Base-by-base conservation (phyloP, 2,797 vertebrate species). In the Cebuella pygmaea region DNA sequence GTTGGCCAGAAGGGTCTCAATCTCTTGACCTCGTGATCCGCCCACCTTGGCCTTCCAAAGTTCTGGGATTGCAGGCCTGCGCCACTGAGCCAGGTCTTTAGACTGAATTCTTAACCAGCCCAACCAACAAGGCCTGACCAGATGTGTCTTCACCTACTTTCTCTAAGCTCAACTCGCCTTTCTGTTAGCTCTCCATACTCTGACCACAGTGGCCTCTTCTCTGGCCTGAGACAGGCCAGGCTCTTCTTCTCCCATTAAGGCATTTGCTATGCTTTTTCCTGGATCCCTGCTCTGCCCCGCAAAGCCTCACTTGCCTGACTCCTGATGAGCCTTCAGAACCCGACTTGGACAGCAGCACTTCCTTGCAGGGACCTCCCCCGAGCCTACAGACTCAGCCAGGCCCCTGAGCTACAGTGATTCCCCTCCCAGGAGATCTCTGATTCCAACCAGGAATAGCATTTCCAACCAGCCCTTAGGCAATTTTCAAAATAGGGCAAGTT, bases 241-340 rank as follows among this genome's bases (percentile, higher is more conserved):
- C 36, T 78, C 84, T 44, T 48, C 67, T 36, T 70, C 46, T 39
- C 50, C 92, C 72, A 30, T 9, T 26, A 1, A 48, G 30, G 4
- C 2, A 14, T 14, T 30, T n/a, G 14, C 59, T 55, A 30, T 57
- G n/a, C 52, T 78, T 48, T 78, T 78, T 79, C 36, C 46, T 33
- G 6, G 46, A 17, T 26, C 7, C 70, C 89, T 26, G 0, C 1
- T 7, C 27, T 36, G 13, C 4, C 1, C 76, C 36, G 8, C 41
- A 93, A 50, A 61, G 24, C 46, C 52, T 55, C 46, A 27, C 67
- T 57, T 44, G 50, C 87, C 59, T 41, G 61, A 36, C 41, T 90
- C 39, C 85, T 46, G 20, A 67, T 2, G 30, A 86, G 15, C 20
- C 61, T 81, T 86, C 88, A 72, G 82, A 80, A 24, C 27, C 52